Conservation (phyloP, 2,797 vertebrate genomes). For the Odontamblyopus rebecca region DNA sequence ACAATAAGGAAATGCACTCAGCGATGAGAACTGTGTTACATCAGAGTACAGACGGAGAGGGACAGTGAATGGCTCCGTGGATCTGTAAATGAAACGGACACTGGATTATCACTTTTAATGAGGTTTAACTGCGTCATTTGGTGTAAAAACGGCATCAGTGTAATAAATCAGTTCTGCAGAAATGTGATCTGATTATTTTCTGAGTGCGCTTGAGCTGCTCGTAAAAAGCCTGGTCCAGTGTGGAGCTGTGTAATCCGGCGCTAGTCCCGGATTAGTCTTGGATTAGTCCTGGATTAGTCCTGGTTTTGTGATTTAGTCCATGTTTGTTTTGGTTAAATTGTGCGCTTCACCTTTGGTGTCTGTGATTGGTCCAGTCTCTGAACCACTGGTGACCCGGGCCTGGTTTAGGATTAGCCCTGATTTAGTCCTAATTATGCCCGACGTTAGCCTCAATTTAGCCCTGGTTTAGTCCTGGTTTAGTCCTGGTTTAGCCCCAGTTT, state of each 20-base stretch:
- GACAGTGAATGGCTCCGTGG: neutral
- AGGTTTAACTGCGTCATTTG: neutral
- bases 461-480: neutral
- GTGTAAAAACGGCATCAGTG: neutral
- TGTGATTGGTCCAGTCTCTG: too few relatives aligned
- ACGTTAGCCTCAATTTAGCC: neutral
- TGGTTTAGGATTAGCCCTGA: neutral
- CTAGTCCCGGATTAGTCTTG: too few relatives aligned
- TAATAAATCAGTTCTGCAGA: neutral
- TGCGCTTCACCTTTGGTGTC: too few relatives aligned
- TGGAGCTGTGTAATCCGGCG: too few relatives aligned
- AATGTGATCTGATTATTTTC: neutral
- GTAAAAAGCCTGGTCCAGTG: too few relatives aligned
- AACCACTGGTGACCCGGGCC: too few relatives aligned
- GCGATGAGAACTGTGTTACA: neutral
- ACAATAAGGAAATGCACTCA: slow-evolving; percentile 9
- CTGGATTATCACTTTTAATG: neutral
- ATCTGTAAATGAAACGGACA: neutral
- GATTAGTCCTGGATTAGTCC: too few relatives aligned
- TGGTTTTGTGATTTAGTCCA: too few relatives aligned
- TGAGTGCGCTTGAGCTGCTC: neutral
- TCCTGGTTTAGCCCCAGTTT: too few relatives aligned
- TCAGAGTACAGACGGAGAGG: neutral
- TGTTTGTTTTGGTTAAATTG: too few relatives aligned
- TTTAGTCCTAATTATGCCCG: neutral